Base-by-base conservation (phyloP, 2,797 vertebrate genomes). In the Xerus rutilus region DNA sequence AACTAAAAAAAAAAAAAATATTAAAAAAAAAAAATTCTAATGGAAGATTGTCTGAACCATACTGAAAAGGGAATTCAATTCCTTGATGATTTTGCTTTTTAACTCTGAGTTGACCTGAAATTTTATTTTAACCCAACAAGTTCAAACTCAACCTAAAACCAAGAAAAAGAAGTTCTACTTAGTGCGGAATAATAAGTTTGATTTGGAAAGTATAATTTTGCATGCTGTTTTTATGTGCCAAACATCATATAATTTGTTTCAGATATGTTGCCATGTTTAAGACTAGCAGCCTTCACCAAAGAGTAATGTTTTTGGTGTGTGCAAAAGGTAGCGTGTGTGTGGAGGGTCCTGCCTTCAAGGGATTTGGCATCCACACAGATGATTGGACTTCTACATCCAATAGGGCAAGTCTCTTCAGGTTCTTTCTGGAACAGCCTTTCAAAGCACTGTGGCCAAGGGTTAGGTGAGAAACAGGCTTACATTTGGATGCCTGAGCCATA, bases 401-500 rank as follows among this genome's bases (percentile, higher is more conserved):
- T 43, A 77, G 39, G 79, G 67, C 94, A 96, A 89, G 93, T 90
- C 90, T 85, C 91, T 96, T 94, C 86, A 73, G 76, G 81, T 84
- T 96, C 94, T 32, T 93, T 95, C 89, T 94, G 89, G 49, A 93
- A 70, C 54, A 69, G 43, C 28, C 49, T 89, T 43, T 32, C 76
- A 78, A 45, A 88, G 45, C 78, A 57, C 70, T 32, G 1, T 17
- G 83, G 83, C 86, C 76, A 87, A 74, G 64, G 78, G 18, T 86
- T 39, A 64, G 25, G 9, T 86, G 67, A 89, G 87, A 84, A 90
- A 70, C 69, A 69, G 49, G 86, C 85, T 95, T 30, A 32, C 35
- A 32, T 52, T 21, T 30, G 25, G 84, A 25, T 47, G 86, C 49
- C 73, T 2, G 57, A 65, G 39, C 88, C 43, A 5, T 20, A 14